Conservation (phyloP, 2,888 invertebrate genomes). For the Drosophila hawaiiensis region DNA sequence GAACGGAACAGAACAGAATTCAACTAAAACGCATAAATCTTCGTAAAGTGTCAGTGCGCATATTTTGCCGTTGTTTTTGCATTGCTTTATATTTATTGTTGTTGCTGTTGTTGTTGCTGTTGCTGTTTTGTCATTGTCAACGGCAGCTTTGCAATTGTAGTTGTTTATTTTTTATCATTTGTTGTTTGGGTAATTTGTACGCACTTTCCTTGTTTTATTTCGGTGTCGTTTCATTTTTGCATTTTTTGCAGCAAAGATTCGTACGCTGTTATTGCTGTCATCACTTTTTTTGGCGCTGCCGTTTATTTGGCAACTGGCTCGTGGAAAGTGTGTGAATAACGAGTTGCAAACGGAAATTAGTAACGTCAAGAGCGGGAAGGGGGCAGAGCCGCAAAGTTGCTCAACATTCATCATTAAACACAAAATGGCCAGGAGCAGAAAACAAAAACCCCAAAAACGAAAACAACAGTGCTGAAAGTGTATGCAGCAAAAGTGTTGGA, state of each 20-base stretch:
- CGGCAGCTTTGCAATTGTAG: conserved; percentile 59
- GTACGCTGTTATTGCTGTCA: conserved; percentile 44
- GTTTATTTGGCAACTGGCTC: conserved; percentile 48
- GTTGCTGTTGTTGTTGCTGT: conserved; percentile 45
- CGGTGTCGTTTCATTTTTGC: conserved; percentile 41
- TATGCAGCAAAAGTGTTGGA: conserved; percentile 50
- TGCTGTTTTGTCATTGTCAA: conserved; percentile 64
- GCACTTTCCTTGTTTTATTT: conserved; percentile 63
- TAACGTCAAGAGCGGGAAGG: conserved; percentile 42
- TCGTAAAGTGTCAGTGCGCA: conserved; percentile 79
- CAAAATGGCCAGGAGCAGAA: conserved; percentile 38
- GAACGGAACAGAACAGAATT: conserved; percentile 52
- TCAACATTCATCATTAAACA: conserved; percentile 57
- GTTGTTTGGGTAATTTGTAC: conserved; percentile 75
- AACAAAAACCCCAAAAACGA: conserved; percentile 28
- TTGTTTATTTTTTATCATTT: conserved; percentile 42
- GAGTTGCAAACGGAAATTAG: conserved; percentile 75
- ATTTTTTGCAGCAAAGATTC: conserved; percentile 19
- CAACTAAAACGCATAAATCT: conserved; percentile 79
- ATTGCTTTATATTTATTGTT: conserved; percentile 29
- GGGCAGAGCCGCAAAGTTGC: conserved; percentile 30
- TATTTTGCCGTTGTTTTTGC: conserved; percentile 65
- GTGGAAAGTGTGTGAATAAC: conserved; percentile 50
- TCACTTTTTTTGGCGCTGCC: conserved; percentile 29
- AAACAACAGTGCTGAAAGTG: conserved; percentile 39